phyloP scores from a whole-genome alignment of 2,888 invertebrate species.

The Philereme transversata region DNA sequence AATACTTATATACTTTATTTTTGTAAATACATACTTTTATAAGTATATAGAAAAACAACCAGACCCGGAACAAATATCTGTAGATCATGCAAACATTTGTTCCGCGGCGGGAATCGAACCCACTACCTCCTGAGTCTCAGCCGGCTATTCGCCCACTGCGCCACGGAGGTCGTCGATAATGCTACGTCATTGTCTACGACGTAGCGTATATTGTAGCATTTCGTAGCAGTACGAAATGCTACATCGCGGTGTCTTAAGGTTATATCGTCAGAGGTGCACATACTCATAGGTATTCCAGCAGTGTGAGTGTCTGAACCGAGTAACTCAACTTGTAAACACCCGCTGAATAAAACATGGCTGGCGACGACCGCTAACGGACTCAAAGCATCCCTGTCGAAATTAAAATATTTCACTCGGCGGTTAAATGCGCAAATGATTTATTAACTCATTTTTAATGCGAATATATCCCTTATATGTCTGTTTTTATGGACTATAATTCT shows the following conservation, averaged over 20 bases:
- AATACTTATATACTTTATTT: too few relatives aligned
- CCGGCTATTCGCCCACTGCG: too few relatives aligned
- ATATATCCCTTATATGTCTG: slow-evolving; percentile 42
- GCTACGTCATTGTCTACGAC: too few relatives aligned
- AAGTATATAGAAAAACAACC: too few relatives aligned
- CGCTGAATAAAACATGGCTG: slow-evolving; percentile 65
- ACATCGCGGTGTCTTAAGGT: not conserved
- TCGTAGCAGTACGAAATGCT: too few relatives aligned
- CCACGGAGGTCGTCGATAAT: too few relatives aligned
- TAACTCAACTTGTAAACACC: slow-evolving; percentile 59
- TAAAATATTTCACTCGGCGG: slow-evolving; percentile 75
- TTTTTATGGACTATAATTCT: slow-evolving; percentile 43
- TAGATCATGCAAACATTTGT: too few relatives aligned
- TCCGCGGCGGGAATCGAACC: too few relatives aligned
- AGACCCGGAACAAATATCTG: too few relatives aligned
- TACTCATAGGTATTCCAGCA: slow-evolving; percentile 27
- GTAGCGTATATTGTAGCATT: too few relatives aligned
- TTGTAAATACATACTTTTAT: too few relatives aligned
- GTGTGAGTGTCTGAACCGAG: slow-evolving; percentile 33
- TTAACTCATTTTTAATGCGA: slow-evolving; percentile 56
- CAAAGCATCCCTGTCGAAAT: slow-evolving; percentile 72
- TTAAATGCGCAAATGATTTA: slow-evolving; percentile 75
- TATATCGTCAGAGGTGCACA: not conserved
- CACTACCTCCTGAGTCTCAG: too few relatives aligned
- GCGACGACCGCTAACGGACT: slow-evolving; percentile 62